Percentiles rank a stretch among this genome's conserved stretches.
Evolutionary conservation across 2,888 invertebrate genomes (phyloP).

Genomic region (Drosophila anomalata): DNA sequence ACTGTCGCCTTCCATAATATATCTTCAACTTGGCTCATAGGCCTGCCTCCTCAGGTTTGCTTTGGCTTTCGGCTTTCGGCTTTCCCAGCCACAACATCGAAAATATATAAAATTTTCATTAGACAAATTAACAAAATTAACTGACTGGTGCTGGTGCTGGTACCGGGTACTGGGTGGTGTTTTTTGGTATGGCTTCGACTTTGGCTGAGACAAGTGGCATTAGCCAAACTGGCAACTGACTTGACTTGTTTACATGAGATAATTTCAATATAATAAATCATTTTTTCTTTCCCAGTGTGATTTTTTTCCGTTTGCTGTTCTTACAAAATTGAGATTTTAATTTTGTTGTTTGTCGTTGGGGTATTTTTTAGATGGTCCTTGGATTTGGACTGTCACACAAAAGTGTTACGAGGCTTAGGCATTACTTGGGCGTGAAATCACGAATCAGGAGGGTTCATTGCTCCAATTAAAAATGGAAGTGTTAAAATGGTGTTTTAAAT

Average conservation of each 20-base stretch:
- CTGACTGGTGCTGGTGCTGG: slow-evolving; percentile 37
- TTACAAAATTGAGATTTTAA: slow-evolving; percentile 40
- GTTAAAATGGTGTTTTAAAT: background rate
- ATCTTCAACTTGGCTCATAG: slow-evolving; percentile 39
- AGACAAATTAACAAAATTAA: slow-evolving; percentile 78
- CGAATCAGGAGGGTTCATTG: slow-evolving; percentile 19
- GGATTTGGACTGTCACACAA: slow-evolving; percentile 41
- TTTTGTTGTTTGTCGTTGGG: slow-evolving; percentile 26
- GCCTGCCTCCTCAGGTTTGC: slow-evolving; percentile 45
- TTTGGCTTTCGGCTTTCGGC: slow-evolving; percentile 34
- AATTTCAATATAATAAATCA: slow-evolving; percentile 81
- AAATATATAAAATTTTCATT: slow-evolving; percentile 71
- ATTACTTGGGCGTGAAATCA: slow-evolving; percentile 10
- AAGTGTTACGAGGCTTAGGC: slow-evolving; percentile 33
- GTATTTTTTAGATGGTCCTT: slow-evolving; percentile 31
- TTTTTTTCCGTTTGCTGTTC: slow-evolving; percentile 4
- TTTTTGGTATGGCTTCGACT: slow-evolving; percentile 9
- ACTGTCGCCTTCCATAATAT: slow-evolving; percentile 54
- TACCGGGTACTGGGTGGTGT: background rate
- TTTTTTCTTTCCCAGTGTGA: slow-evolving; percentile 40
- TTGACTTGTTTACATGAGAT: slow-evolving; percentile 83
- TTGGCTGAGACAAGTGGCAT: slow-evolving; percentile 71
- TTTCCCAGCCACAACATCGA: slow-evolving; percentile 28
- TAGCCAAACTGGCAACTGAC: slow-evolving; percentile 72
- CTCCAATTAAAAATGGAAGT: background rate